Evolutionary conservation across 2,113 vertebrate genomes (phyloP).

Genomic region (Cinclus mexicanus): DNA sequence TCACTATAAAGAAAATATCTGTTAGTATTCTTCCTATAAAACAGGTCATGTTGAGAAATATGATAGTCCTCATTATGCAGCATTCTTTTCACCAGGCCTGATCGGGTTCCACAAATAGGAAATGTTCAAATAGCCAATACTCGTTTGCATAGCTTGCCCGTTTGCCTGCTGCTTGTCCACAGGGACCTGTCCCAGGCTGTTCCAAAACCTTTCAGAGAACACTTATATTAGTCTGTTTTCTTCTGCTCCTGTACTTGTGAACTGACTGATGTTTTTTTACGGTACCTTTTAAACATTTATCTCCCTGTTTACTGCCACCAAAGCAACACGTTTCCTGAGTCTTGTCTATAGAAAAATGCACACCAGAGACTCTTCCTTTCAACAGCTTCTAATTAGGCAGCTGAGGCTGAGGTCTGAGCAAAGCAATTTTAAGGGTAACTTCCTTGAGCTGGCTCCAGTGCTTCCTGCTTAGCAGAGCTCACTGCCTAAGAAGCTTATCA

Average conservation of each 20-base stretch:
- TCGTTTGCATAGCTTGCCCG: background rate
- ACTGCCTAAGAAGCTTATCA: constrained; percentile 69
- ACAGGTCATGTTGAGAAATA: constrained; percentile 34
- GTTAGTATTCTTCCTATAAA: background rate
- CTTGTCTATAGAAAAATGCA: constrained; percentile 40
- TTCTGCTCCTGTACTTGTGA: background rate
- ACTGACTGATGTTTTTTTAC: constrained; percentile 1
- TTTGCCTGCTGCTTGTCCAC: constrained; percentile 4
- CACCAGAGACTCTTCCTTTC: constrained; percentile 56
- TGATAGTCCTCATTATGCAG: constrained; percentile 24
- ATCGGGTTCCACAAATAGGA: constrained; percentile 11
- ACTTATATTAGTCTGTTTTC: constrained; percentile 33
- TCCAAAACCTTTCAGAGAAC: constrained; percentile 38
- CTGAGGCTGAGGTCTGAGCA: constrained; percentile 38
- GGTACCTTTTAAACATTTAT: constrained; percentile 51
- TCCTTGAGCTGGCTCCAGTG: constrained; percentile 50
- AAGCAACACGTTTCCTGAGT: constrained; percentile 46
- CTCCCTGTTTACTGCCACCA: constrained; percentile 35
- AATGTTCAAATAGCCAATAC: constrained; percentile 34
- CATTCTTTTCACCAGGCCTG: background rate
- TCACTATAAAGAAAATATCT: background rate
- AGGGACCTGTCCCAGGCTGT: constrained; percentile 12
- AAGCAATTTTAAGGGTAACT: constrained; percentile 66
- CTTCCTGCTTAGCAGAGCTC: constrained; percentile 60
- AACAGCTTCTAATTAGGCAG: constrained; percentile 56